Base-by-base conservation (phyloP, 2,113 vertebrate genomes). In the Parus major region DNA sequence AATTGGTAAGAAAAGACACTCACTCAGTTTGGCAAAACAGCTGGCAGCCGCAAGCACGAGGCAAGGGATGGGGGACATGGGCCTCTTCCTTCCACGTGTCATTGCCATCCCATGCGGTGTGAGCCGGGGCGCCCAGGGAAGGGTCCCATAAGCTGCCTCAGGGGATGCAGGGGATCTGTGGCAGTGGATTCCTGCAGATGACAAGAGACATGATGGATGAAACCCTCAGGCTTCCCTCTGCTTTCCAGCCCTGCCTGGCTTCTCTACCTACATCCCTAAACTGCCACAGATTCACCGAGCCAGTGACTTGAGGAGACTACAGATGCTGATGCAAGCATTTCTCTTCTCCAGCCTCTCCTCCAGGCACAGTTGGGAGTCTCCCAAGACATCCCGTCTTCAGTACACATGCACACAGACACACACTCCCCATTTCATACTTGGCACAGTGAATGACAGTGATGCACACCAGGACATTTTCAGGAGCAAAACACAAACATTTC, bases 21-120 rank as follows among this genome's bases (percentile, higher is more conserved):
- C 96, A 98, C 98, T 89, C 77, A 97, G 71, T 82, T 42, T 75
- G 10, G 97, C 96, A 35, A 98, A 88, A 86, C 97, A 98, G 94
- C 95, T 86, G 35, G 96, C 85, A 0, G 83, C 68, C 4, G 82
- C 95, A 3, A 98, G 72, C 86, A 98, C 17, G 59, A 98, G 92
- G 90, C 93, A 98, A n/a, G 78, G 36, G 21, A 98, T 56, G 16
- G 86, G 44, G 78, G 72, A 89, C 80, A 90, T 36, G 12, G 83
- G 95, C 82, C 64, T 96, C 82, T 77, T 82, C 88, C 88, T 94
- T 95, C 72, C 93, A 71, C 4, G 63, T 65, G 69, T 90, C 83
- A 76, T 92, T 96, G 95, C 94, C 90, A 86, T 97, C 92, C 97
- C 97, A 92, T 36, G 88, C 28, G 3, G 70, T 83, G 93, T 52